Evolutionary conservation across 2,113 vertebrate species (phyloP), one percentile per base, ranked within the genome.

Genomic region (Microcebus ravelobensis): DNA sequence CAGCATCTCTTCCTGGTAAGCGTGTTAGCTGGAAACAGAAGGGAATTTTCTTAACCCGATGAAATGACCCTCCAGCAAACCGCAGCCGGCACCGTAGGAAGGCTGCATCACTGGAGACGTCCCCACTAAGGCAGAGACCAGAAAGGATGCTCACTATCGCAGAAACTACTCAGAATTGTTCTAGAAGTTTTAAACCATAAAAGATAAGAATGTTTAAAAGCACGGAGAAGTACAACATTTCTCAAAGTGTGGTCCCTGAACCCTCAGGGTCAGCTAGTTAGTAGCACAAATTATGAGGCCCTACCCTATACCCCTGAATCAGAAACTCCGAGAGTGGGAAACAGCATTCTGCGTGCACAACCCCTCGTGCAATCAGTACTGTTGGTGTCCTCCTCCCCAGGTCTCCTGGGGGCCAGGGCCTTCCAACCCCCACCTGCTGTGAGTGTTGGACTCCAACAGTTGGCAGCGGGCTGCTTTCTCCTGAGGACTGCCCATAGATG

Each of bases 351-450:
- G 21, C 21, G 29, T 20, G 52, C 31, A 39, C 34, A 77, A 25
- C 29, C 6, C 36, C 39, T 12, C 14, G 0, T 21, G 17, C 8
- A 20, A 70, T 15, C 48, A 25, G 11, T 21, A 8, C 31, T 81
- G 25, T 5, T 27, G 73, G 10, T 7, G 0, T 7, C 20, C 6
- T 11, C 21, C 18, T 18, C n/a, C 18, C 31, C 50, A 50, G 12
- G 17, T 21, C 10, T 50, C 14, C 55, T 27, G 7, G 3, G 20
- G 0, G 10, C 6, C 31, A 45, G 21, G n/a, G 45, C 34, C 70
- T 14, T 36, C 48, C 0, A 4, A 36, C 0, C 0, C 21, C n/a
- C n/a, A 14, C 1, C 7, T 6, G 0, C 80, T 12, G n/a, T 8
- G 42, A 42, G 15, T 1, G 29, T 48, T 50, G 18, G 57, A 18